phyloP scores from a whole-genome alignment of 2,113 vertebrate genomes.

The Phalacrocorax carbo region DNA sequence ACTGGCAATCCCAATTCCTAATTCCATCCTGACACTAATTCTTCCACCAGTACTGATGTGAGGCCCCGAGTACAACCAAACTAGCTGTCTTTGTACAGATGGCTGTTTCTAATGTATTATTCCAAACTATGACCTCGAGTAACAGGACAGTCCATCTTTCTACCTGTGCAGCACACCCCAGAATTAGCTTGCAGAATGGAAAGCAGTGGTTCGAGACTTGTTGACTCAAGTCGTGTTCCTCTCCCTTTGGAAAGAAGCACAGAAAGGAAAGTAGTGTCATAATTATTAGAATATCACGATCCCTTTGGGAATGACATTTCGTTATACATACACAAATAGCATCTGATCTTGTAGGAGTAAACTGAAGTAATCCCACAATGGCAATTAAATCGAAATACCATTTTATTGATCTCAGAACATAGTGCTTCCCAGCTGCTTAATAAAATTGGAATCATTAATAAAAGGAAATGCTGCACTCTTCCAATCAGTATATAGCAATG shows the following conservation, averaged over 20 bases:
- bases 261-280: background rate
- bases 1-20: background rate
- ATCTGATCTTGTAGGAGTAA: slow-evolving; percentile 42
- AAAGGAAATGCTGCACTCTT: slow-evolving; percentile 35
- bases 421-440: slow-evolving; percentile 31
- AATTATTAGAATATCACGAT: background rate
- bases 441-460: slow-evolving; percentile 54
- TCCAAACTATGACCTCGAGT: background rate
- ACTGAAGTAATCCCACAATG: slow-evolving; percentile 19
- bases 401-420: slow-evolving; percentile 52
- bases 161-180: background rate
- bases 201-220: background rate
- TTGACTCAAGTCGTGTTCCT: background rate
- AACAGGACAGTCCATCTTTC: background rate
- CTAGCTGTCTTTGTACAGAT: background rate
- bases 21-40: background rate
- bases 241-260: background rate
- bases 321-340: slow-evolving; percentile 42
- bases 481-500: background rate
- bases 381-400: slow-evolving; percentile 46
- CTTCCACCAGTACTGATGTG: background rate
- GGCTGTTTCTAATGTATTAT: background rate
- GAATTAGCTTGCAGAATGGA: background rate
- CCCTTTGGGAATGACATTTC: slow-evolving; percentile 21
- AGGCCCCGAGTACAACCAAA: background rate